A percentile compares a stretch with the other conserved stretches of the same genome.
These are phyloP conservation scores for Fulmarus glacialis DNA, from an alignment of 2,113 vertebrate species.

Conservation along the genomic window DNA sequence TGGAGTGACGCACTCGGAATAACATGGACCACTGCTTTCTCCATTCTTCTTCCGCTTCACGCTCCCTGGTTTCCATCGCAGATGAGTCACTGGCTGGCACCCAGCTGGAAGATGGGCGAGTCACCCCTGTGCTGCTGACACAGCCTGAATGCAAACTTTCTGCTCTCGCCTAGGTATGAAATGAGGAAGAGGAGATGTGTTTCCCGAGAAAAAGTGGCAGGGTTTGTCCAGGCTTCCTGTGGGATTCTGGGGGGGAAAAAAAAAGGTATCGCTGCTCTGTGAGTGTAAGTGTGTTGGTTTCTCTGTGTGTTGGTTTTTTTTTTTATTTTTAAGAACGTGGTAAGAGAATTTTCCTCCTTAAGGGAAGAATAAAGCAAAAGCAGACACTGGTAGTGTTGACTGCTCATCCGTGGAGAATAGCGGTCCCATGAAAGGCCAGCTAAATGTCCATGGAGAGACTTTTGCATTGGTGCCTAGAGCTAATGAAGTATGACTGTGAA, in stretches of 20 bases:
- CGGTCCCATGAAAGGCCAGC: background rate
- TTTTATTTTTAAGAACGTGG: background rate
- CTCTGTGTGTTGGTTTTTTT: background rate
- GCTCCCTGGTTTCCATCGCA: background rate
- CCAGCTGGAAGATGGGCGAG: background rate
- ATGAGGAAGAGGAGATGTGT: background rate
- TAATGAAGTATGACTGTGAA: slow-evolving; percentile 33
- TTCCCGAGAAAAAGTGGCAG: background rate
- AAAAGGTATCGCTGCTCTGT: background rate
- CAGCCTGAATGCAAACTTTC: background rate
- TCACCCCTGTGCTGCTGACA: background rate
- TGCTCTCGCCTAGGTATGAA: background rate
- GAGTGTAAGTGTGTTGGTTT: background rate
- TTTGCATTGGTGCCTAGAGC: background rate
- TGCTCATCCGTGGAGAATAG: background rate
- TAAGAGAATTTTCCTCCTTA: background rate
- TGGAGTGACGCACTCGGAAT: background rate
- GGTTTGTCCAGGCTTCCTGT: background rate
- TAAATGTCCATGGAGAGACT: background rate
- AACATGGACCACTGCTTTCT: background rate
- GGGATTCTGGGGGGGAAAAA: background rate
- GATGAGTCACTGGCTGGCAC: slow-evolving; percentile 37
- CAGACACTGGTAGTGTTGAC: background rate
- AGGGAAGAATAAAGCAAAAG: background rate
- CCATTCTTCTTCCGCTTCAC: slow-evolving; percentile 10